These are phyloP conservation scores for Amphilophus citrinellus DNA, from an alignment of 2,113 vertebrate species.

Conservation along the genomic window DNA sequence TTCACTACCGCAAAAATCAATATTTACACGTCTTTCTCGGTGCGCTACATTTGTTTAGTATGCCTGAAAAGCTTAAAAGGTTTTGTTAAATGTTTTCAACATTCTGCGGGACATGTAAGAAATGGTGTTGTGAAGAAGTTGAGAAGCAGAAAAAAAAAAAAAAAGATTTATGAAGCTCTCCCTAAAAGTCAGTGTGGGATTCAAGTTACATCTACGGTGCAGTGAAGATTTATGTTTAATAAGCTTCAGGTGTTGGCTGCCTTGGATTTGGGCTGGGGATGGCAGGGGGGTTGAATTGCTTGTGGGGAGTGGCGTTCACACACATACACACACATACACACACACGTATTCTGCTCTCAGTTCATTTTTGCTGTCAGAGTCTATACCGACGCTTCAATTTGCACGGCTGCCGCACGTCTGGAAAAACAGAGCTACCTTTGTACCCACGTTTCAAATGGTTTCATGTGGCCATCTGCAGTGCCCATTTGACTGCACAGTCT, in stretches of 20 bases:
- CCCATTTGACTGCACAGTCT: constrained; percentile 61
- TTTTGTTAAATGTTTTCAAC: constrained; percentile 44
- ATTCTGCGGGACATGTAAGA: constrained; percentile 51
- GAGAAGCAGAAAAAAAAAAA: constrained; percentile 59
- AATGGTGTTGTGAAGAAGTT: constrained; percentile 63
- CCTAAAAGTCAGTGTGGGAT: constrained; percentile 79
- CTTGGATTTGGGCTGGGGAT: constrained; percentile 31
- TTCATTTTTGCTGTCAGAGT: constrained; percentile 70
- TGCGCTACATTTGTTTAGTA: constrained; percentile 34
- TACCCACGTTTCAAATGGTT: constrained; percentile 49
- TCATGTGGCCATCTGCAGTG: constrained; percentile 30
- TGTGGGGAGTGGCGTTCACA: too few species aligned
- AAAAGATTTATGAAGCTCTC: constrained; percentile 81
- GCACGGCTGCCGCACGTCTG: constrained; percentile 64
- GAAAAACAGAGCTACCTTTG: constrained; percentile 82
- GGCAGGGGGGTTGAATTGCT: background rate
- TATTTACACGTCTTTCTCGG: constrained; percentile 15
- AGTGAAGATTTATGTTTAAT: constrained; percentile 84
- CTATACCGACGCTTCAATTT: constrained; percentile 67
- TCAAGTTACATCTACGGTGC: constrained; percentile 74
- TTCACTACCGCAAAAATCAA: constrained; percentile 34
- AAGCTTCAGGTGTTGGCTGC: constrained; percentile 83
- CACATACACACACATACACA: background rate
- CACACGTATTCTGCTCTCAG: constrained; percentile 26
- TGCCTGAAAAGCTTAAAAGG: constrained; percentile 28